Evolutionary conservation across 2,797 vertebrate genomes (phyloP), one percentile per base, ranked within the genome.

Genomic region (Margarornis squamiger): DNA sequence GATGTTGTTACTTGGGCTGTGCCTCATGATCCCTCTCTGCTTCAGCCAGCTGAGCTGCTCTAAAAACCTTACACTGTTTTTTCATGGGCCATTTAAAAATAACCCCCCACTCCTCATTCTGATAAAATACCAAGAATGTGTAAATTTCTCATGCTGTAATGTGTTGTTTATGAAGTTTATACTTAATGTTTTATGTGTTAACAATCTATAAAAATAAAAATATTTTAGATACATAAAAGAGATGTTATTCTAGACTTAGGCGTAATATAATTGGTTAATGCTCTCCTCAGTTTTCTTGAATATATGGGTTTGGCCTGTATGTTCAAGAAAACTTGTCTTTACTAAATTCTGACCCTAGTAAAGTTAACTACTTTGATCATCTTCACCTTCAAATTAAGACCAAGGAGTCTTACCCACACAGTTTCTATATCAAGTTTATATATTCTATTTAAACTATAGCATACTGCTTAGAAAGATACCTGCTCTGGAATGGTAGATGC

Each of bases 21-120:
- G 6, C 43, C 30, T 70, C 1, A 1, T 1, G 3, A 48, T n/a
- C 27, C 12, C 0, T 2, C 38, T 51, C 67, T 1, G 3, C n/a
- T 54, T 71, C 26, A 46, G 15, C 18, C 0, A 0, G 24, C 48
- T 8, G 1, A 63, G 54, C 43, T 63, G 51, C 29, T 73, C 57
- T 48, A 45, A 49, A 83, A 86, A 38, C 38, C 27, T 67, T 39
- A n/a, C 0, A 0, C 45, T 29, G 1, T 57, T 85, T 86, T 72
- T 61, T 62, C 70, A 43, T 2, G 32, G 49, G 9, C 43, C 22
- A 21, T 38, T 80, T 67, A 19, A 84, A 79, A 74, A 17, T 14
- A 74, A 16, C 9, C 7, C 21, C 14, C 19, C 6, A 7, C 41
- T 23, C 39, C 23, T 59, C 29, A 19, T 75, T 84, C 57, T 65